phyloP scores from a whole-genome alignment of 2,797 vertebrate species.

The Aplochiton taeniatus region DNA sequence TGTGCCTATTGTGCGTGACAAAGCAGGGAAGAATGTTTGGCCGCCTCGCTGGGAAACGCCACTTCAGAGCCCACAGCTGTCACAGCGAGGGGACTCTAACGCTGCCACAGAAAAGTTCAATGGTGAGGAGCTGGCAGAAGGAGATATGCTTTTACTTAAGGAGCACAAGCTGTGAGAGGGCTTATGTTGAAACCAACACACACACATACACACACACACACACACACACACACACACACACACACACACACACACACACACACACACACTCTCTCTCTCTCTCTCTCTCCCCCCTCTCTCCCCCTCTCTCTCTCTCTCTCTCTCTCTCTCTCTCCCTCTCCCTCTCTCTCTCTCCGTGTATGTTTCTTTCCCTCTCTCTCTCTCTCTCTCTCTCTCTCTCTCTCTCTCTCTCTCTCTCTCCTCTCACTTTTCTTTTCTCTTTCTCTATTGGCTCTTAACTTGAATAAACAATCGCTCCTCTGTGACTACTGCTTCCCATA shows the following conservation, averaged over 20 bases:
- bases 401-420: constrained; percentile 17
- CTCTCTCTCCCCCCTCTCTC: constrained; percentile 15
- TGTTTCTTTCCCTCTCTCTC: constrained; percentile 26
- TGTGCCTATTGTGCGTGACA: constrained; percentile 73
- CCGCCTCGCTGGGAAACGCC: constrained; percentile 84
- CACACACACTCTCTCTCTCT: constrained; percentile 14
- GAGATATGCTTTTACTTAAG: constrained; percentile 81
- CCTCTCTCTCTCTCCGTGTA: too few species aligned
- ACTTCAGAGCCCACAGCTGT: constrained; percentile 85
- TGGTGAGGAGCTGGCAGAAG: constrained; percentile 81
- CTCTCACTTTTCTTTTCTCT: constrained; percentile 44
- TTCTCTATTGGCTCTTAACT: constrained; percentile 73
- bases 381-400: constrained; percentile 34
- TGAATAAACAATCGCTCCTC: constrained; percentile 90
- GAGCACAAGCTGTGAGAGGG: constrained; percentile 83
- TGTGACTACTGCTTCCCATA: constrained; percentile 76
- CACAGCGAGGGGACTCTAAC: constrained; percentile 80
- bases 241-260: not conserved
- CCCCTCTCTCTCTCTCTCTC: constrained; percentile 16
- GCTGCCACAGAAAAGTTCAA: constrained; percentile 81
- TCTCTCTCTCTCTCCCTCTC: constrained; percentile 18
- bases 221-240: too few species aligned
- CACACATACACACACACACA: too few species aligned
- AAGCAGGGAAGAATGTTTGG: constrained; percentile 83
- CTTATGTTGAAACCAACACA: constrained; percentile 81